Evolutionary conservation across 2,113 vertebrate species (phyloP).

Genomic region (Nymphicus hollandicus): DNA sequence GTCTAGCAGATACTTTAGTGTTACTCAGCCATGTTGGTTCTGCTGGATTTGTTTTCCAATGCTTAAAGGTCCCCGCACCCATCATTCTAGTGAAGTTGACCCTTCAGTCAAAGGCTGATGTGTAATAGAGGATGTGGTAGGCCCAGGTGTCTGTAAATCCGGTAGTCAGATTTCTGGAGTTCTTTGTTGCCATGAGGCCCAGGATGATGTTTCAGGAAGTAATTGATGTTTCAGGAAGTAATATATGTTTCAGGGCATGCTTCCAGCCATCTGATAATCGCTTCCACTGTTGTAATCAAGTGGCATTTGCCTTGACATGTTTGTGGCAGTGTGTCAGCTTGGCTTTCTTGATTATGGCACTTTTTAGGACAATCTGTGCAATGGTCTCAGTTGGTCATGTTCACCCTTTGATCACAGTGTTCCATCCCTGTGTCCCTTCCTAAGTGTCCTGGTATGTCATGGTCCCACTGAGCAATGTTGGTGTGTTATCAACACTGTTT

Average conservation of each 20-base stretch:
- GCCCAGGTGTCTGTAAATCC: not conserved
- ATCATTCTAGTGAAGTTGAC: not conserved
- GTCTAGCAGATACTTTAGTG: not conserved
- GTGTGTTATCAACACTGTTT: not conserved
- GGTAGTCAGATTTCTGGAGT: not conserved
- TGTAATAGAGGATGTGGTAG: not conserved
- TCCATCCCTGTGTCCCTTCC: not conserved
- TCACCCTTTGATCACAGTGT: fast-evolving
- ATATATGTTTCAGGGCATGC: not conserved
- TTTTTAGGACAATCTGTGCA: not conserved
- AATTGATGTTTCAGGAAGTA: not conserved
- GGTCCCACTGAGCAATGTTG: not conserved
- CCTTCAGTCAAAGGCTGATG: not conserved
- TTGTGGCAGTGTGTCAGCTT: not conserved
- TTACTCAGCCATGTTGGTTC: not conserved
- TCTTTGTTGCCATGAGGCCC: not conserved
- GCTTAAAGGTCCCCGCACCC: not conserved
- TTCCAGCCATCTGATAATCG: fast-evolving
- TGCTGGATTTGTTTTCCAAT: not conserved
- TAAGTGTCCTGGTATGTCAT: not conserved
- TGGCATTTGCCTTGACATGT: not conserved
- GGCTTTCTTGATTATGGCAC: not conserved
- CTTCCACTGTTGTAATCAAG: not conserved
- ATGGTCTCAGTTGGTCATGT: not conserved
- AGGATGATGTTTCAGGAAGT: not conserved